Evolutionary conservation across 2,113 vertebrate species (phyloP), one percentile per base, ranked within the genome.

Genomic region (Proteles cristata): DNA sequence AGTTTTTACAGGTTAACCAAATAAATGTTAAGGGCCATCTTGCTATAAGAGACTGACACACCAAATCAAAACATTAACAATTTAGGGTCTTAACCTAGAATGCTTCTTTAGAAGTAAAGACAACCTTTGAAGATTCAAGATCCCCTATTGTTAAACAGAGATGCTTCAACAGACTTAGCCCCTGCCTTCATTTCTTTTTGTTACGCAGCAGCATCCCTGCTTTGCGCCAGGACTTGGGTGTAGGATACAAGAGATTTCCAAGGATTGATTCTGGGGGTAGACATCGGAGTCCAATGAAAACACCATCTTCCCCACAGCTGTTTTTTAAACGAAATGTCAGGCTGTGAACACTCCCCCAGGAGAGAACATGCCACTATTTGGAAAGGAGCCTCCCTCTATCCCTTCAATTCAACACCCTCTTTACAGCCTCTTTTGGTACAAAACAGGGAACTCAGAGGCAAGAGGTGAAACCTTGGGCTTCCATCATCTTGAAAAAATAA

Each of bases 401-500:
- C 33, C 19, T 26, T n/a, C 26, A 17, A 28, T 7, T 26, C 48
- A 19, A 26, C 5, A 93, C 17, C 35, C 31, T 55, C 66, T 90
- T n/a, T 15, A 94, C 21, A 50, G 11, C 14, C 45, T 90, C 65
- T 28, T 93, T 87, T 25, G 28, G 48, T 63, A 87, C 39, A 33
- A 77, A 87, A 73, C 28, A 73, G 33, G 83, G 83, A 93, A 90
- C 48, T 79, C 68, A 12, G 26, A 63, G 39, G 80, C 61, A 84
- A 90, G 90, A 87, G 11, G 11, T 3, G 28, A 79, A 87, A 68
- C 35, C 48, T 35, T 43, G 53, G 26, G 50, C 66, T 76, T 55
- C 61, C 21, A 80, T 31, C 15, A 12, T 95, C 66, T 39, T 88
- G 43, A 93, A 93, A 95, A 55, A 89, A 94, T 50, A 87, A 87